These are phyloP conservation scores for Dromiciops gliroides DNA, from an alignment of 2,113 vertebrate species.

Conservation along the genomic window DNA sequence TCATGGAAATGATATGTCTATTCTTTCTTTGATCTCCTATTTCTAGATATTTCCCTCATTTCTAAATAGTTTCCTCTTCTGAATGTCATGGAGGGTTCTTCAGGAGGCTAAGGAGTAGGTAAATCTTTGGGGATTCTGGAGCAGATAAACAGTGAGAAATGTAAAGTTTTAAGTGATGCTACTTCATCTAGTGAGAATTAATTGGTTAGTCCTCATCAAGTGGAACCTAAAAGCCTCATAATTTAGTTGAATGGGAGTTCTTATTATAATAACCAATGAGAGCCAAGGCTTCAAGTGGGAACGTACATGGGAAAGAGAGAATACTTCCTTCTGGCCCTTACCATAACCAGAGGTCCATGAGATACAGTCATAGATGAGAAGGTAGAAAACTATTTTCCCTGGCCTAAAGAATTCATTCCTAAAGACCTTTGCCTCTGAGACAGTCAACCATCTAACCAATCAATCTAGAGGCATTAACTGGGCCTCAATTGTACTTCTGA, in stretches of 20 bases:
- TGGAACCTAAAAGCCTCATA: not conserved
- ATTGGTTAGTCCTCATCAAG: not conserved
- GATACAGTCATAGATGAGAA: not conserved
- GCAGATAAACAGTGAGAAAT: not conserved
- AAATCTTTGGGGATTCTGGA: constrained; percentile 24
- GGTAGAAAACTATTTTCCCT: not conserved
- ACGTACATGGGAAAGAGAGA: not conserved
- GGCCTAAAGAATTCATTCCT: not conserved
- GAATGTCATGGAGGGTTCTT: constrained; percentile 21
- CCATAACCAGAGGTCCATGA: not conserved
- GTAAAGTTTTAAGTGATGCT: not conserved
- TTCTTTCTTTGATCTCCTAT: constrained; percentile 61
- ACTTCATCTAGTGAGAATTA: not conserved
- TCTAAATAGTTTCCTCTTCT: constrained; percentile 43
- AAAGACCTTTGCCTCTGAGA: not conserved
- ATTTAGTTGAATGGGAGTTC: not conserved
- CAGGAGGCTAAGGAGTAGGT: constrained; percentile 50
- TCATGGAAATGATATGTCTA: constrained; percentile 61
- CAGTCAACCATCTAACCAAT: not conserved
- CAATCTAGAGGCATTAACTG: not conserved
- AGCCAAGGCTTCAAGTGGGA: not conserved
- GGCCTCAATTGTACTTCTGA: not conserved
- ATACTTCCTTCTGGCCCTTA: not conserved
- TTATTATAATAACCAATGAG: not conserved
- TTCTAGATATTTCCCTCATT: constrained; percentile 50